These are phyloP conservation scores for Agonopterix heracliana DNA, from an alignment of 2,888 invertebrate species.

Conservation along the genomic window DNA sequence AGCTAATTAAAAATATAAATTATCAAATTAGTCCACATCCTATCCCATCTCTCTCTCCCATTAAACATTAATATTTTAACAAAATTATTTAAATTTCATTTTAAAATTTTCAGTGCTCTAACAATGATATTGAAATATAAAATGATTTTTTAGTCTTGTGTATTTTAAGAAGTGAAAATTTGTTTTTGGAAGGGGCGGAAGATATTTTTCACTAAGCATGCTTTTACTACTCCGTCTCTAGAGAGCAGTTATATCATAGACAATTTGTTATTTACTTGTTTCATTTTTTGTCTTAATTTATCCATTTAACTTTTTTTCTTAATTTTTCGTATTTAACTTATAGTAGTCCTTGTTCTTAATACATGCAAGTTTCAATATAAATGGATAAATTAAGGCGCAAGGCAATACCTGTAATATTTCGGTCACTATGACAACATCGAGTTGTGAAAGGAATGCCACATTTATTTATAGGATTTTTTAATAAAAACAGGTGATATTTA, in stretches of 20 bases:
- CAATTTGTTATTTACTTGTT: background rate
- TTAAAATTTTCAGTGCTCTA: background rate
- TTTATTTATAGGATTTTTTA: constrained; percentile 25
- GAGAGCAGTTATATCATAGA: constrained; percentile 25
- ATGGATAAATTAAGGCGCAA: constrained; percentile 4
- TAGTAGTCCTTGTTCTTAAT: too few species aligned
- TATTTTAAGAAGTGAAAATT: constrained; percentile 1
- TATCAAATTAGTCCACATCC: background rate
- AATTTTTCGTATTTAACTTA: too few species aligned
- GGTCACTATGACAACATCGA: constrained; percentile 46
- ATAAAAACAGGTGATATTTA: constrained; percentile 27
- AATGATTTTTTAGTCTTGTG: background rate
- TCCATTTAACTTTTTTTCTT: background rate
- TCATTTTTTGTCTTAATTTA: constrained; percentile 6
- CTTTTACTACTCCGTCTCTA: constrained; percentile 33
- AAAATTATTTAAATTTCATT: background rate
- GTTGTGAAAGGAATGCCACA: constrained; percentile 40
- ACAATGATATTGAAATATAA: background rate
- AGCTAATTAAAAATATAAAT: constrained; percentile 29
- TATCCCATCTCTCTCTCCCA: background rate
- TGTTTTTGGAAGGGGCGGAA: background rate
- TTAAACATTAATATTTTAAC: background rate
- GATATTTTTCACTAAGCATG: constrained; percentile 25
- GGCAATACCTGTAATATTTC: constrained; percentile 10
- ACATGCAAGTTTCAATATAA: background rate